phyloP scores from a whole-genome alignment of 2,888 invertebrate genomes.

The Anoncus sp. region DNA sequence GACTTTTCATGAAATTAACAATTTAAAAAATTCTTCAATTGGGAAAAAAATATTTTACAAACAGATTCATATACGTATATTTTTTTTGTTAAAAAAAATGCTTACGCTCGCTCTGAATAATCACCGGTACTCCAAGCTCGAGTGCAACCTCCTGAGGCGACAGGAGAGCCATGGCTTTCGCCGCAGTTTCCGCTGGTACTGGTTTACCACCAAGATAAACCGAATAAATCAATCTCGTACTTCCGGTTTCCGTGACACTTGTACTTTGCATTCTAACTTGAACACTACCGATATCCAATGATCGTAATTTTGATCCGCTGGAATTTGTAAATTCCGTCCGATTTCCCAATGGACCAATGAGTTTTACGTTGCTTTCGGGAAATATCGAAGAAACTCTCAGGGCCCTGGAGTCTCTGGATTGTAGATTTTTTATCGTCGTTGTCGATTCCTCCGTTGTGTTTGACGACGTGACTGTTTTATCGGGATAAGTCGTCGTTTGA shows the following conservation, averaged over 20 bases:
- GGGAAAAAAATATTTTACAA: not conserved
- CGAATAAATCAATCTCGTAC: slow-evolving; percentile 88
- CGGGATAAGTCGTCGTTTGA: slow-evolving; percentile 17
- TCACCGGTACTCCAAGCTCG: slow-evolving; percentile 90
- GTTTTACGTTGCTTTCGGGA: slow-evolving; percentile 6
- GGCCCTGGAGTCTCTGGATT: slow-evolving; percentile 19
- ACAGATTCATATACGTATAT: not conserved
- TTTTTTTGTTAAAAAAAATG: slow-evolving; percentile 62
- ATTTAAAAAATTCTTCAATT: too few species aligned
- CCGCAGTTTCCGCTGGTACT: slow-evolving; percentile 91
- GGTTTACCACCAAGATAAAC: slow-evolving; percentile 92
- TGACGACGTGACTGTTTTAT: not conserved
- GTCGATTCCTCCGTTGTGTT: slow-evolving; percentile 4
- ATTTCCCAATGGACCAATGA: slow-evolving; percentile 26
- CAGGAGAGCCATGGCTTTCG: slow-evolving; percentile 92
- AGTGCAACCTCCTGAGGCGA: slow-evolving; percentile 90
- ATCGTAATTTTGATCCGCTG: slow-evolving; percentile 62
- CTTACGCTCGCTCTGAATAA: slow-evolving; percentile 95
- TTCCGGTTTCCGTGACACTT: slow-evolving; percentile 73
- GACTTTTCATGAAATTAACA: too few species aligned
- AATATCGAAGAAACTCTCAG: slow-evolving; percentile 1
- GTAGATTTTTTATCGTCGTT: not conserved
- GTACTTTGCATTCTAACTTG: slow-evolving; percentile 81
- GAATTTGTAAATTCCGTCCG: slow-evolving; percentile 52
- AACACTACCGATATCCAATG: slow-evolving; percentile 72